Percentiles rank a stretch among this genome's conserved stretches.
Evolutionary conservation across 2,888 invertebrate genomes (phyloP).

Genomic region (Cheilosia vernalis): DNA sequence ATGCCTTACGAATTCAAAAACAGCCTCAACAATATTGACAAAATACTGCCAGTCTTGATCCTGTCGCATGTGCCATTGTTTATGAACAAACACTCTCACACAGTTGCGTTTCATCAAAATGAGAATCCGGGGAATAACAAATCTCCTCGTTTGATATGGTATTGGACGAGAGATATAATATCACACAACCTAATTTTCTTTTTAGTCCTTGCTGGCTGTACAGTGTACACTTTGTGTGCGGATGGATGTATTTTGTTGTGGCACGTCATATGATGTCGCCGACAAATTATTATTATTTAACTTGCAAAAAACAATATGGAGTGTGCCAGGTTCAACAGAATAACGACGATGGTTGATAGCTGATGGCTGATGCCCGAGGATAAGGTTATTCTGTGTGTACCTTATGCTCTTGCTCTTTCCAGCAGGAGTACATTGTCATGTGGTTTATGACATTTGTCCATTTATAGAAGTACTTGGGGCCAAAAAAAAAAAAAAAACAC

Average conservation of each 20-base stretch:
- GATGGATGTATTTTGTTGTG: conserved; percentile 2
- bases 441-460: conserved; percentile 22
- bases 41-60: not conserved
- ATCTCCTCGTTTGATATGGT: conserved; percentile 31
- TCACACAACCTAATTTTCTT: conserved; percentile 40
- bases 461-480: not conserved
- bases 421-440: conserved; percentile 8
- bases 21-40: conserved; percentile 29
- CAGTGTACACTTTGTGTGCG: not conserved
- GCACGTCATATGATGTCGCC: conserved; percentile 38
- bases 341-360: conserved; percentile 3
- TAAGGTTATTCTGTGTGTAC: not conserved
- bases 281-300: conserved; percentile 33
- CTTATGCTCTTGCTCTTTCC: too few relatives aligned
- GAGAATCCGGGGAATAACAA: conserved; percentile 46
- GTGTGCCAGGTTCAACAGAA: conserved; percentile 4
- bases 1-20: conserved; percentile 48
- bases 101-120: conserved; percentile 25
- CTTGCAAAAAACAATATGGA: conserved; percentile 9
- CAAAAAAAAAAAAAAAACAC: not conserved
- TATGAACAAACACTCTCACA: not conserved
- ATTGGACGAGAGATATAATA: conserved; percentile 22
- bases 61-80: conserved; percentile 3
- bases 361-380: conserved; percentile 7
- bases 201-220: conserved; percentile 24